phyloP scores from a whole-genome alignment of 2,113 vertebrate species.

The Callipepla squamata region DNA sequence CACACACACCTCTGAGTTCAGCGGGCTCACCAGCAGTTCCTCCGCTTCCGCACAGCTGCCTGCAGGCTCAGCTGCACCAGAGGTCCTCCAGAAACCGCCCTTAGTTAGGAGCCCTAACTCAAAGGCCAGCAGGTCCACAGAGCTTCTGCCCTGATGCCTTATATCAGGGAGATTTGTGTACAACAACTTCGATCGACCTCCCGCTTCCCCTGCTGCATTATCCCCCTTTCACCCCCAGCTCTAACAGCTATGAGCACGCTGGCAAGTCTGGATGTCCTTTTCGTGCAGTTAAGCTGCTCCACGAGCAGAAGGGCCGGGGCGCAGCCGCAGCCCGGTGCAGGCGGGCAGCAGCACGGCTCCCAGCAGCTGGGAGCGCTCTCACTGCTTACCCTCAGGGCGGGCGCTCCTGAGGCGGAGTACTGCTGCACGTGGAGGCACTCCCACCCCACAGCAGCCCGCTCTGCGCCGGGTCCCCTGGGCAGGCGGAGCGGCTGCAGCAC shows the following conservation, averaged over 20 bases:
- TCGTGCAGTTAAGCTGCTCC: fast-evolving
- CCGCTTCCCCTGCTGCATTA: neutral
- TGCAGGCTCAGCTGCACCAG: neutral
- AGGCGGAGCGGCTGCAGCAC: too few relatives aligned
- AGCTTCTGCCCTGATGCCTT: neutral
- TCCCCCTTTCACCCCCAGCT: fast-evolving
- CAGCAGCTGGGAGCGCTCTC: neutral
- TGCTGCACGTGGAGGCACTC: neutral
- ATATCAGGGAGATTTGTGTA: neutral
- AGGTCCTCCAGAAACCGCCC: neutral
- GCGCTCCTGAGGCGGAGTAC: neutral
- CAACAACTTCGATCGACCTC: neutral
- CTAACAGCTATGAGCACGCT: neutral
- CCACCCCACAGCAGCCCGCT: neutral
- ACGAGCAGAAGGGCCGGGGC: neutral
- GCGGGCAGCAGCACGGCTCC: fast-evolving
- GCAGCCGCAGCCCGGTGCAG: neutral
- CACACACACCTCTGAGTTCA: neutral
- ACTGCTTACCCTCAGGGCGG: neutral
- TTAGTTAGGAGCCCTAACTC: neutral
- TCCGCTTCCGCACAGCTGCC: fast-evolving
- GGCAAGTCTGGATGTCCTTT: neutral
- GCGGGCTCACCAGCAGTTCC: neutral
- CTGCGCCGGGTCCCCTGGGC: neutral
- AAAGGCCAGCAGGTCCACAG: fast-evolving